These are phyloP conservation scores for Dendrocincla fuliginosa DNA, from an alignment of 2,797 vertebrate genomes.

Conservation along the genomic window DNA sequence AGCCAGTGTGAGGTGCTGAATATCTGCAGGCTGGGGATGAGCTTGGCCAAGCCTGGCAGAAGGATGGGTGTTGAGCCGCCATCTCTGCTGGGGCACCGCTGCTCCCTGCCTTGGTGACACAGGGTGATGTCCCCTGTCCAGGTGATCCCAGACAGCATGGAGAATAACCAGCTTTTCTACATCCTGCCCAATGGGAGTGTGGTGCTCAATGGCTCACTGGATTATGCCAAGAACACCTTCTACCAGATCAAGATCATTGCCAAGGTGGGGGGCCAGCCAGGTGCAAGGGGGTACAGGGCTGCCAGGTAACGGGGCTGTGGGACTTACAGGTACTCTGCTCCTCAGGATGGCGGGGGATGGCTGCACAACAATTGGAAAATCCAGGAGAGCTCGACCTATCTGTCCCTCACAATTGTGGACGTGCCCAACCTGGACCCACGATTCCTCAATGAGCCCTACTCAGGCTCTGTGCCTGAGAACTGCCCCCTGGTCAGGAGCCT, in stretches of 20 bases:
- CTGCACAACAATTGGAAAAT: fast-evolving
- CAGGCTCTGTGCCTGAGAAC: constrained; percentile 74
- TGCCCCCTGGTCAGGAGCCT: constrained; percentile 70
- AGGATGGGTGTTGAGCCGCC: not conserved
- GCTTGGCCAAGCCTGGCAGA: not conserved
- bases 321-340: not conserved
- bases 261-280: constrained; percentile 74
- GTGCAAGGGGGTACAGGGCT: not conserved
- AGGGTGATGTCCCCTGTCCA: constrained; percentile 29
- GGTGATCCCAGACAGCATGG: constrained; percentile 74
- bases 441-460: constrained; percentile 82
- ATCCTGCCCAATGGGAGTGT: constrained; percentile 78
- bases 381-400: constrained; percentile 54
- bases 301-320: not conserved
- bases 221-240: constrained; percentile 82
- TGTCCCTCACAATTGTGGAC: constrained; percentile 82
- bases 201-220: constrained; percentile 73
- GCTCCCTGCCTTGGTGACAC: not conserved
- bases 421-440: constrained; percentile 83
- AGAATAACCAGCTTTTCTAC: constrained; percentile 73
- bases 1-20: not conserved
- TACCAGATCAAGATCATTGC: constrained; percentile 86
- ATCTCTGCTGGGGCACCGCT: not conserved
- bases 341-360: constrained; percentile 13
- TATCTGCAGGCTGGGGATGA: not conserved